phyloP scores from a whole-genome alignment of 2,113 vertebrate species.

The Petroica traversi region DNA sequence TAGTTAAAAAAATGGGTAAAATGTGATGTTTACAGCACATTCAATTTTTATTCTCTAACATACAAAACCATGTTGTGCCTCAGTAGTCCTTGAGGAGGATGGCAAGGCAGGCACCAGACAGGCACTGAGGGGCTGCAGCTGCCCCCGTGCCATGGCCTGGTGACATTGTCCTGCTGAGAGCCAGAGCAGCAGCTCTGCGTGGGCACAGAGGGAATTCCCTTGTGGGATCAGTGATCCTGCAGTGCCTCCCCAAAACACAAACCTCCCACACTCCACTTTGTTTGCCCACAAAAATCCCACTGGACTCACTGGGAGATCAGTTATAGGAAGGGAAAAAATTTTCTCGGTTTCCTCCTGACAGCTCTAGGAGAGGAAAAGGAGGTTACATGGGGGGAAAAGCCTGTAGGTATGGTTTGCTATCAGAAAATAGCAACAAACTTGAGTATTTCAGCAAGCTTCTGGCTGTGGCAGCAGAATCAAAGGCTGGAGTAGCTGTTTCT shows the following conservation, averaged over 20 bases:
- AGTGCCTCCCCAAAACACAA: background rate
- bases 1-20: background rate
- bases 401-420: background rate
- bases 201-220: background rate
- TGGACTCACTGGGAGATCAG: accelerated
- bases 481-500: background rate
- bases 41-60: background rate
- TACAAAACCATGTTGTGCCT: background rate
- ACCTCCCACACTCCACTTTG: background rate
- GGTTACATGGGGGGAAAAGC: accelerated
- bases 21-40: background rate
- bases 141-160: background rate
- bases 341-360: background rate
- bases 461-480: background rate
- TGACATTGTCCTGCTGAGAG: background rate
- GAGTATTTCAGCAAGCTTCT: background rate
- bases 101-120: background rate
- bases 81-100: background rate
- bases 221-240: background rate
- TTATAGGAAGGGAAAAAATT: background rate
- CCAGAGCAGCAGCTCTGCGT: accelerated
- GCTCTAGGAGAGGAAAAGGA: background rate
- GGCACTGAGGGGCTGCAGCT: background rate
- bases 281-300: background rate
- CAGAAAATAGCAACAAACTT: background rate